These are phyloP conservation scores for Actenoides hombroni DNA, from an alignment of 2,113 vertebrate species.

Conservation along the genomic window DNA sequence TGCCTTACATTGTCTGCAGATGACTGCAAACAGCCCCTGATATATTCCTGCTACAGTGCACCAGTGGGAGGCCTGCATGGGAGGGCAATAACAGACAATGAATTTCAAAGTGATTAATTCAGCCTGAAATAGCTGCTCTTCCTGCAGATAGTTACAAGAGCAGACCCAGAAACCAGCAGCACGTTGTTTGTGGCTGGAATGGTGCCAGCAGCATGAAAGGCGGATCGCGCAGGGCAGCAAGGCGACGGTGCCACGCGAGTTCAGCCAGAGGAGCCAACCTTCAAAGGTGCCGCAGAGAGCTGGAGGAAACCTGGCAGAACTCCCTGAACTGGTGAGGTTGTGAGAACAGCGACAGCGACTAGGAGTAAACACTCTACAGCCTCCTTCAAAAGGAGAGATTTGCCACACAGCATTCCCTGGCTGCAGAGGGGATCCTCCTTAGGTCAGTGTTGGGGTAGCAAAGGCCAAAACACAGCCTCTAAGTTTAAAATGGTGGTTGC, in stretches of 20 bases:
- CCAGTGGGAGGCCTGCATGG: background rate
- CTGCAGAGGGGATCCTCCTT: background rate
- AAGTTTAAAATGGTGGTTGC: background rate
- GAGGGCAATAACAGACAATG: background rate
- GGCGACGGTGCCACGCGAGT: background rate
- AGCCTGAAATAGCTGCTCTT: background rate
- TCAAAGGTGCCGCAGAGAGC: background rate
- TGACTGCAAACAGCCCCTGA: background rate
- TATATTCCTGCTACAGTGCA: background rate
- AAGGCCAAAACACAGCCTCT: background rate
- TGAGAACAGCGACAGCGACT: background rate
- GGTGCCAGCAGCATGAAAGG: background rate
- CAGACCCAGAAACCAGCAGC: conserved; percentile 2
- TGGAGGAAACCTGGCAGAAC: conserved; percentile 43
- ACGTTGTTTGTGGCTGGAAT: background rate
- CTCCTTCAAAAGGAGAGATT: background rate
- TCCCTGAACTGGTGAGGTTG: background rate
- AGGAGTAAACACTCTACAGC: background rate
- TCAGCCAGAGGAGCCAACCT: conserved; percentile 27
- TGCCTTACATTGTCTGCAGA: background rate
- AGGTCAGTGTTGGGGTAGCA: background rate
- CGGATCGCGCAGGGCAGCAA: background rate
- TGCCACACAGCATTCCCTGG: background rate
- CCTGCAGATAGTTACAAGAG: conserved; percentile 10
- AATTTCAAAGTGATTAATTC: background rate